Base-by-base conservation (phyloP, 2,888 invertebrate species). In the Perithous albicinctus region DNA sequence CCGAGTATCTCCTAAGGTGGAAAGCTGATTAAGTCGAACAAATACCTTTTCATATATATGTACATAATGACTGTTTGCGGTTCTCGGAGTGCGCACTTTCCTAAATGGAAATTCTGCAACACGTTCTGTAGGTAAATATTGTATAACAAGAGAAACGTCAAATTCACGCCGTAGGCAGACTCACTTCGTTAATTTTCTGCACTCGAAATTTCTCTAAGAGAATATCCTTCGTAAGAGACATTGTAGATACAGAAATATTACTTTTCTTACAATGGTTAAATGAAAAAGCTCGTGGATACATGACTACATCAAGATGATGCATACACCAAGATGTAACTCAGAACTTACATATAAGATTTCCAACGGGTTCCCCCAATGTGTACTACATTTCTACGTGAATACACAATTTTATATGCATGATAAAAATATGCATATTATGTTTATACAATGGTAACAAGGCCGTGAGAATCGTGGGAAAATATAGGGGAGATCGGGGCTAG, bases 381-480 rank as follows among this genome's bases (percentile, higher is more conserved):
- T 5, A 29, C 29, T 29, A 29, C 29, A 29, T 29, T 29, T 5
- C 29, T 29, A 29, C 29, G 29, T 29, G 3, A 5, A 29, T 29
- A 29, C 29, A 29, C 3, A 2, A 29, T 29, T 29, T 1, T 12
- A 7, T 38, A 7, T 12, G 38, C 15, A 48, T 48, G 20, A 20
- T 20, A 20, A 18, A 20, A 18, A 18, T 1, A 20, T 2, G 46
- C n/a, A 43, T 5, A 43, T 43, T 43, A 6, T 4, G 43, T 43
- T 1, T 15, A 43, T n/a, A 2, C 41, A 23, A 20, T 56, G n/a
- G 5, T 67, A 66, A 75, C 32, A 61, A 43, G 51, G 48, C 78
- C 51, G 26, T 12, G 66, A 66, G 48, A 56, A 20, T 41, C 56
- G 41, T 38, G 15, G 72, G 67, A 29, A 64, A 74, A 59, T 67